Evolutionary conservation across 2,888 invertebrate genomes (phyloP), one percentile per base, ranked within the genome.

Genomic region (Sarcophaga variegata): DNA sequence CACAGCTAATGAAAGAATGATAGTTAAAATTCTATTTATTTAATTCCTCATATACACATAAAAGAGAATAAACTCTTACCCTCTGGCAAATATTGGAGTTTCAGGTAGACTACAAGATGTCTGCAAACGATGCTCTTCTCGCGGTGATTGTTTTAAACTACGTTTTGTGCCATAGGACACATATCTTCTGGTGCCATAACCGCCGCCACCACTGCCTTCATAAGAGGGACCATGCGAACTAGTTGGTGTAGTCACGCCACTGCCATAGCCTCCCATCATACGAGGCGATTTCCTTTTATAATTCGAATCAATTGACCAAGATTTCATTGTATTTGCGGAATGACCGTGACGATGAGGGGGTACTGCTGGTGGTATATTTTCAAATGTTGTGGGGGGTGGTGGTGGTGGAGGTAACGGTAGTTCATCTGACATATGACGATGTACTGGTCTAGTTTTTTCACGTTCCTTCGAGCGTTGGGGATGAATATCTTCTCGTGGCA

Each of bases 81-180:
- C 97, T 89, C 97, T 95, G 4, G 97, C 97, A 93, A 97, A 97
- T 87, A 97, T 97, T 0, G 97, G 97, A 1, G 97, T 97, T 94
- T 97, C 97, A n/a, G 97, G 97, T 83, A 97, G 94, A 90, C 97
- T 97, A 89, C 97, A 97, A 0, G 97, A 97, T 4, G 97, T 97
- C 93, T 97, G 97, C 93, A 97, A 92, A 88, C 95, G 95, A 88
- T 93, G 94, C 71, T 96, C 96, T 75, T 96, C 95, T 67, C 95
- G 94, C 64, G 95, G 94, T 88, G 94, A 94, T 88, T 94, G 94
- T 72, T 94, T 94, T 6, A 94, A 91, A 74, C 92, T 93, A 74
- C 92, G 90, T 90, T 94, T 93, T 49, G 93, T 93, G 80, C 92
- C 92, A 82, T 93, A 93, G 76, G 93, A 94, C 49, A 94, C 93